Conservation (phyloP, 64 coral and sea anemone species). For the Dendrophyllia cribrosa region DNA sequence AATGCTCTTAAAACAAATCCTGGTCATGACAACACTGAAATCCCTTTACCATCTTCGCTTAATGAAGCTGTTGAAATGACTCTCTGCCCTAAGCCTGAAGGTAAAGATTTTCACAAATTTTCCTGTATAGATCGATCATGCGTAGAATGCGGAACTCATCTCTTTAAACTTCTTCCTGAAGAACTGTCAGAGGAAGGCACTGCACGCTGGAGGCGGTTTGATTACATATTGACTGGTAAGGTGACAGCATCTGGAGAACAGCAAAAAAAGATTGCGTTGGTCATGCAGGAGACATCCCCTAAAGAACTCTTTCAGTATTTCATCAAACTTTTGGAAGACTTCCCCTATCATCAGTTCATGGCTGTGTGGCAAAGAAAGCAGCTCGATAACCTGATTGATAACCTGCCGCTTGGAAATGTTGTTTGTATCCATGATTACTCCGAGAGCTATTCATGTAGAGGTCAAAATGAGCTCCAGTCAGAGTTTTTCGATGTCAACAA, state of each 20-base stretch:
- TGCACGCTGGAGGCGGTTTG: not conserved
- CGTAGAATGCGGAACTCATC: constrained; percentile 6
- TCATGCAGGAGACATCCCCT: not conserved
- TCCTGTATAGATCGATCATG: constrained; percentile 23
- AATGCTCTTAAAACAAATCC: not conserved
- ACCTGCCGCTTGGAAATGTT: constrained; percentile 1
- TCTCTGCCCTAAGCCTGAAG: constrained; percentile 7
- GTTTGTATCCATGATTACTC: constrained; percentile 33
- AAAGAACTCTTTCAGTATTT: constrained; percentile 22
- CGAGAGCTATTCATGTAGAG: constrained; percentile 35
- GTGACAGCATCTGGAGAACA: constrained; percentile 10
- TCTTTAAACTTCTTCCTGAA: constrained; percentile 2
- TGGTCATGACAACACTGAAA: too few species aligned
- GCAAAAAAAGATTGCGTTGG: constrained; percentile 31
- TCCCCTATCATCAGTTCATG: constrained; percentile 14
- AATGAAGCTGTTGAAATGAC: not conserved
- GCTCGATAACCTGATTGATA: constrained; percentile 18
- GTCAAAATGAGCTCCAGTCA: constrained; percentile 36
- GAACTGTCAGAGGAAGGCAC: not conserved
- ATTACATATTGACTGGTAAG: constrained; percentile 11
- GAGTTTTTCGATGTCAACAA: constrained; percentile 34
- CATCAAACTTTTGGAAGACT: constrained; percentile 9
- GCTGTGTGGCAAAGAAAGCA: constrained; percentile 35
- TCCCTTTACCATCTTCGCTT: not conserved
- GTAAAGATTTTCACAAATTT: constrained; percentile 18